Conservation (phyloP, 1,140 invertebrate genomes). For the Drosophila subobscura region DNA sequence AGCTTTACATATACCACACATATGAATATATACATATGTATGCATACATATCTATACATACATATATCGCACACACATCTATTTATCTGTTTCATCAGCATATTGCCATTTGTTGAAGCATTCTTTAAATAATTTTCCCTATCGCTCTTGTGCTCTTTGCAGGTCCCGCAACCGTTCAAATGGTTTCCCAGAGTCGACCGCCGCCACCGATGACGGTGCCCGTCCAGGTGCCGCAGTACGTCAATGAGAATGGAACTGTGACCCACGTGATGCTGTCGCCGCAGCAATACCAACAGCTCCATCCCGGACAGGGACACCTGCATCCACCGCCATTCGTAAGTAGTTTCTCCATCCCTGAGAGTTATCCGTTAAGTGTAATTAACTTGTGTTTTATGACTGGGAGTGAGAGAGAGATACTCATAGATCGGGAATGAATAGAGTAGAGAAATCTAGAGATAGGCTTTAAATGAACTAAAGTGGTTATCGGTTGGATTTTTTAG, state of each 20-base stretch:
- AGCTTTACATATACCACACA: neutral
- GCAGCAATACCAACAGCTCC: constrained; percentile 87
- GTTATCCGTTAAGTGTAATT: too few relatives aligned
- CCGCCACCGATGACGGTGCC: constrained; percentile 95
- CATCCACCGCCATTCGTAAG: constrained; percentile 82
- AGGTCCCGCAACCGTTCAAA: constrained; percentile 91
- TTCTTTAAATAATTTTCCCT: constrained; percentile 20
- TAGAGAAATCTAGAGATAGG: too few relatives aligned
- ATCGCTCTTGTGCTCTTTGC: constrained; percentile 54
- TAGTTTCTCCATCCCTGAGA: constrained; percentile 2
- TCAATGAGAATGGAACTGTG: constrained; percentile 93
- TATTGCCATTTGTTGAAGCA: constrained; percentile 41
- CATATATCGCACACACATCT: constrained; percentile 11
- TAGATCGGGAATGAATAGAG: too few relatives aligned
- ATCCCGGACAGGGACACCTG: constrained; percentile 83
- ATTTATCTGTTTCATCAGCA: constrained; percentile 35
- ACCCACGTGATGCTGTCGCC: constrained; percentile 93
- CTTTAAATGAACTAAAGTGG: too few relatives aligned
- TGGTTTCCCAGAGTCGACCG: constrained; percentile 91
- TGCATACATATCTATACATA: neutral
- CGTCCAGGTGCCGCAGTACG: constrained; percentile 94
- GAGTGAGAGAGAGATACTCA: too few relatives aligned
- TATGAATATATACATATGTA: neutral
- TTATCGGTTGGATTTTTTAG: too few relatives aligned
- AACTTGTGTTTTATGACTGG: too few relatives aligned